Evolutionary conservation across 2,797 vertebrate genomes (phyloP).

Genomic region (Mus minutoides): DNA sequence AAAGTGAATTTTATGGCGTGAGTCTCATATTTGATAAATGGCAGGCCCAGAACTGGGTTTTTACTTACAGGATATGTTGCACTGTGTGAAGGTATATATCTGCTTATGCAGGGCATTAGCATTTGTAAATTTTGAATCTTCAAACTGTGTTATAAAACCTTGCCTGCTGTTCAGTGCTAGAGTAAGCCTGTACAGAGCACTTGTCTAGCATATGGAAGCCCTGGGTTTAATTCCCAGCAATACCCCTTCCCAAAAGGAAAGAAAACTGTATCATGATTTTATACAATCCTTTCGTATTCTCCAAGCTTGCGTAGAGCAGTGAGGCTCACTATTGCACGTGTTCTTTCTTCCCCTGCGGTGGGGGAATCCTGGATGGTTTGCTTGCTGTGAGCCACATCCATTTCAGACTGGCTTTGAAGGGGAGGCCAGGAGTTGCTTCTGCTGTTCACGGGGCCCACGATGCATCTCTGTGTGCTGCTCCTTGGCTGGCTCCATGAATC

Average conservation of each 20-base stretch:
- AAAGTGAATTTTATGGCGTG: neutral
- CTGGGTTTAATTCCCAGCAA: neutral
- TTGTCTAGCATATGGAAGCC: neutral
- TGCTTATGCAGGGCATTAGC: neutral
- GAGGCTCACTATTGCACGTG: fast-evolving
- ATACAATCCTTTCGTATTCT: fast-evolving
- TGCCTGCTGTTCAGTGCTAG: neutral
- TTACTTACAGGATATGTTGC: neutral
- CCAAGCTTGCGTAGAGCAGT: fast-evolving
- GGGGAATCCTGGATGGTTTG: neutral
- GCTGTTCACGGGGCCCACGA: neutral
- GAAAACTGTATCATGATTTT: fast-evolving
- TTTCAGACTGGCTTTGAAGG: neutral
- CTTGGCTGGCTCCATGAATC: neutral
- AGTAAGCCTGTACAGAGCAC: neutral
- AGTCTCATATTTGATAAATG: neutral
- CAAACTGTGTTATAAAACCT: neutral
- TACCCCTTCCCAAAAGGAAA: too few relatives aligned
- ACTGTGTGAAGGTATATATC: fast-evolving
- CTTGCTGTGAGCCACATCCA: neutral
- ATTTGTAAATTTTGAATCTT: neutral
- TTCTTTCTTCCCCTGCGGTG: fast-evolving
- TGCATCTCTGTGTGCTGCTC: neutral
- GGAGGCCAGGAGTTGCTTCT: neutral
- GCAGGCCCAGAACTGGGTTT: neutral